phyloP scores from a whole-genome alignment of 2,888 invertebrate species.

The Agonopterix arenella region DNA sequence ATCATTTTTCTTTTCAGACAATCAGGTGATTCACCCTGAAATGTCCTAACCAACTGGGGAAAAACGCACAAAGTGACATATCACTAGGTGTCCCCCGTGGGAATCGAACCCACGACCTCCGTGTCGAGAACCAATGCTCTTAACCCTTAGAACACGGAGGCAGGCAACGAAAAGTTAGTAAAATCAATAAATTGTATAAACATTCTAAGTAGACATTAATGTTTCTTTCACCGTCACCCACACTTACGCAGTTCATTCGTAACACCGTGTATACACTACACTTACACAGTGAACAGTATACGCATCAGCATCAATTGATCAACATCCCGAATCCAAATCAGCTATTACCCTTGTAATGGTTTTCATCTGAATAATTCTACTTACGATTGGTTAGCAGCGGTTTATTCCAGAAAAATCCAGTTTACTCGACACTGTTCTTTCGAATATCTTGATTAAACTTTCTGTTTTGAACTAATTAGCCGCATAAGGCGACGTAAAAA shows the following conservation, averaged over 20 bases:
- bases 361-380: slow-evolving; percentile 27
- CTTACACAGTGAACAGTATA: slow-evolving; percentile 11
- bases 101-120: too few relatives aligned
- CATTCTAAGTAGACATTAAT: slow-evolving; percentile 34
- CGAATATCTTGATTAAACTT: too few relatives aligned
- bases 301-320: slow-evolving; percentile 8
- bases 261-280: slow-evolving; percentile 12
- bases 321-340: slow-evolving; percentile 10
- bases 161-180: slow-evolving; percentile 40
- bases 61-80: too few relatives aligned
- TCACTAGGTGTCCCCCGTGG: too few relatives aligned
- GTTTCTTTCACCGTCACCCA: slow-evolving; percentile 29
- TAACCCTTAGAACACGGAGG: too few relatives aligned
- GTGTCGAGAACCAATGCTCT: too few relatives aligned
- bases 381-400: slow-evolving; percentile 42
- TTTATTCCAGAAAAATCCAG: slow-evolving; percentile 44
- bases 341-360: slow-evolving; percentile 11
- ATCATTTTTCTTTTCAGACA: too few relatives aligned
- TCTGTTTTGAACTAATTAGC: too few relatives aligned
- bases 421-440: slow-evolving; percentile 14
- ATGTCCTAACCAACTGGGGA: too few relatives aligned
- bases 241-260: slow-evolving; percentile 4
- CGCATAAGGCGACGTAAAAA: slow-evolving; percentile 15
- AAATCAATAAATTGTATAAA: slow-evolving; percentile 50
- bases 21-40: too few relatives aligned